Evolutionary conservation across 2,797 vertebrate genomes (phyloP), one percentile per base, ranked within the genome.

Genomic region (Leuciscus waleckii): DNA sequence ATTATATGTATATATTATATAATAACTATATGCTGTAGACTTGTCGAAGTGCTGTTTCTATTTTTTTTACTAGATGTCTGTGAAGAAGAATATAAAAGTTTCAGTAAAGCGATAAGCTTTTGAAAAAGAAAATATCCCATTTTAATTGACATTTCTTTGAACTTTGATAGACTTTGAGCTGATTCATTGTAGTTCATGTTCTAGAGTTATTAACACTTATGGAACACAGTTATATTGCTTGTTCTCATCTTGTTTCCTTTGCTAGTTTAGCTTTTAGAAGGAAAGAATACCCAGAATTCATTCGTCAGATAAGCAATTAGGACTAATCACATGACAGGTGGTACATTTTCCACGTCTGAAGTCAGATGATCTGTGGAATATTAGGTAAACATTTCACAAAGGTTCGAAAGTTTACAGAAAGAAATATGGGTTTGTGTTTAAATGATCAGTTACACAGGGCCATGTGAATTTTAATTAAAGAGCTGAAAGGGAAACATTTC

Each of bases 391-490:
- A 81, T 26, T 68, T 37, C 43, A 37, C 26, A 49, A 67, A 68
- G 11, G 19, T 56, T 56, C 56, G 6, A 76, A 23, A 19, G 29
- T 51, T 70, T 37, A n/a, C 65, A 56, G 23, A 69, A 51, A 49
- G 26, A 13, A 75, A 21, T 51, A 21, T 21, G 49, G 29, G 35
- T 16, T 61, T 82, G 26, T n/a, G 21, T 82, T 29, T 71, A 39
- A 69, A 82, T 32, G 5, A 41, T 71, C n/a, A 56, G 79, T n/a
- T 11, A 16, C 14, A 69, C 14, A 39, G 35, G 67, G 19, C 9
- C 16, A 10, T 71, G 37, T 16, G 19, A 41, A 58, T 56, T 82
- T 82, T 73, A 73, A 61, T 82, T 73, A n/a, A 16, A n/a, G 9
- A 32, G 26, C 35, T 21, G 19, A 61, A 82, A 23, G 39, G 19